Conservation (phyloP, 2,888 invertebrate genomes). For the Acronicta alni region DNA sequence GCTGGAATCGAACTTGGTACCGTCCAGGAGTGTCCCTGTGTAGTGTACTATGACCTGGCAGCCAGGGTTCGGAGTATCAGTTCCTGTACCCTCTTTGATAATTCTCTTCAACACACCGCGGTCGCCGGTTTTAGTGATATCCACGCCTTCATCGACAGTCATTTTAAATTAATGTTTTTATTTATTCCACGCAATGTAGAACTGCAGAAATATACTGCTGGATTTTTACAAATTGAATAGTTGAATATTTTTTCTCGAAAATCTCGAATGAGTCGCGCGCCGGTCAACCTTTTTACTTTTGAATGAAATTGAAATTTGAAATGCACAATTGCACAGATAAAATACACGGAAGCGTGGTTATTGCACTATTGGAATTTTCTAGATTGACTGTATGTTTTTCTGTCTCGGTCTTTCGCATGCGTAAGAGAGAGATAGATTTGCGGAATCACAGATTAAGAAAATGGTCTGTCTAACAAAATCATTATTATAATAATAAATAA, state of each 20-base stretch:
- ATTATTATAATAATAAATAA: too few relatives aligned
- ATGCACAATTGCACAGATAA: conserved; percentile 40
- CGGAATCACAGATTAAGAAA: not conserved
- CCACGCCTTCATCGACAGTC: conserved; percentile 84
- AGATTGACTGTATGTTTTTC: conserved; percentile 38
- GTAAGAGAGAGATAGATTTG: conserved; percentile 7
- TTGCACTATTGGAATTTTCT: conserved; percentile 58
- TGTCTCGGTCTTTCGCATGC: conserved; percentile 10
- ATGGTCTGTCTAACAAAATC: too few relatives aligned
- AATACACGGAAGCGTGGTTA: conserved; percentile 39
- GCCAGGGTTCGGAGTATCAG: conserved; percentile 92
- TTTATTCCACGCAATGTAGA: conserved; percentile 6
- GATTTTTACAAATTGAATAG: conserved; percentile 25
- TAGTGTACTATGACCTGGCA: conserved; percentile 94
- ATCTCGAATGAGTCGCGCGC: conserved; percentile 31
- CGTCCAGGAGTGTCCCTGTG: conserved; percentile 95
- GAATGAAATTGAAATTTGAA: conserved; percentile 9
- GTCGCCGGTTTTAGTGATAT: conserved; percentile 86
- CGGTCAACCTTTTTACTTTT: conserved; percentile 12
- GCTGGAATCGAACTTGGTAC: conserved; percentile 97
- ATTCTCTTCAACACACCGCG: conserved; percentile 95
- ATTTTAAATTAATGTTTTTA: conserved; percentile 55
- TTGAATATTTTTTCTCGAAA: conserved; percentile 40
- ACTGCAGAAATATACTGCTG: conserved; percentile 8
- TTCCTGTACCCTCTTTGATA: conserved; percentile 92